Percentiles rank a stretch among this genome's conserved stretches.
Conservation (phyloP, 2,888 invertebrate genomes). For the Coenonympha glycerion region DNA sequence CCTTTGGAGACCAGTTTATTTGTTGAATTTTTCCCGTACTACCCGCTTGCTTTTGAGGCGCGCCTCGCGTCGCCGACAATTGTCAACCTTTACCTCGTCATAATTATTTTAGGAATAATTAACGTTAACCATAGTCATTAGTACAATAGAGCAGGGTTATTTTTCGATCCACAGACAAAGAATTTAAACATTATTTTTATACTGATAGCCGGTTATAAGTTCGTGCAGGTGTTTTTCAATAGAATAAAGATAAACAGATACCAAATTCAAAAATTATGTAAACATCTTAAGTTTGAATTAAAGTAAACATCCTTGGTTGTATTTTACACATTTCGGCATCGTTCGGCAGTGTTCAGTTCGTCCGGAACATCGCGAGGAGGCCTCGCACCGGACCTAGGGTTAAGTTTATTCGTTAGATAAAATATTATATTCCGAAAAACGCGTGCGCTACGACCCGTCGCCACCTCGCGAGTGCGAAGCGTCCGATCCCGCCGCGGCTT, state of each 20-base stretch:
- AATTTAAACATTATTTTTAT: conserved; percentile 73
- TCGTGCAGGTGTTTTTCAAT: conserved; percentile 68
- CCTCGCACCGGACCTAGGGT: conserved; percentile 56
- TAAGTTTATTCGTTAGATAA: conserved; percentile 73
- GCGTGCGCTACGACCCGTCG: conserved; percentile 48
- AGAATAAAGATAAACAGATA: conserved; percentile 52
- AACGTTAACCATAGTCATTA: conserved; percentile 74
- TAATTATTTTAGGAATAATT: conserved; percentile 73
- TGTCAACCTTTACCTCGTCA: conserved; percentile 74
- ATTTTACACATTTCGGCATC: conserved; percentile 60
- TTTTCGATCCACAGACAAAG: conserved; percentile 75
- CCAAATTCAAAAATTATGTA: conserved; percentile 63
- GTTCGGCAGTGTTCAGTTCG: conserved; percentile 64
- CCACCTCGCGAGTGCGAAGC: conserved; percentile 44
- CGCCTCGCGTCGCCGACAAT: conserved; percentile 53
- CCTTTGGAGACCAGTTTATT: conserved; percentile 52
- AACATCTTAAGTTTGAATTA: conserved; percentile 61
- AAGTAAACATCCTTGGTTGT: conserved; percentile 66
- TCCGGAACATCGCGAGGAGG: conserved; percentile 42
- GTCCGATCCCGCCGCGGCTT: conserved; percentile 25
- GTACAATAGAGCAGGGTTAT: conserved; percentile 76
- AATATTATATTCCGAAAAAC: conserved; percentile 60
- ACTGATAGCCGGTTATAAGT: conserved; percentile 73
- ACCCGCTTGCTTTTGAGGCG: conserved; percentile 46
- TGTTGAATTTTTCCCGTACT: conserved; percentile 42